Conservation (phyloP, 2,888 invertebrate genomes). For the Spialia ferax region DNA sequence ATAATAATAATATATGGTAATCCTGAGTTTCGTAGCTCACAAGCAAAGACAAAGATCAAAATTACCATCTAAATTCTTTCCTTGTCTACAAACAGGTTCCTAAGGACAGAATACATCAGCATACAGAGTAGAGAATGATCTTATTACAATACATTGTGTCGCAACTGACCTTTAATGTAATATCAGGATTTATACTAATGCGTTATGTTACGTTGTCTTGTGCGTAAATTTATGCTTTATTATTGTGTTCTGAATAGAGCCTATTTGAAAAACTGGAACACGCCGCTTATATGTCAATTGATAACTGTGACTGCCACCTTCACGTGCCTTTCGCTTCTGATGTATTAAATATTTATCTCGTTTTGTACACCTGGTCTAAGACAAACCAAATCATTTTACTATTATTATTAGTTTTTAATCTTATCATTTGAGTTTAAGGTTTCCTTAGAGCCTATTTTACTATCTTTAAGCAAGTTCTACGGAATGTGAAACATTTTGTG, state of each 20-base stretch:
- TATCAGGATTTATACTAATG: conserved; percentile 20
- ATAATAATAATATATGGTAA: too few relatives aligned
- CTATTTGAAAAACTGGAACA: background rate
- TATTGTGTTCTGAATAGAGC: background rate
- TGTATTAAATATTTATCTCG: background rate
- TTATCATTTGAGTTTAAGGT: too few relatives aligned
- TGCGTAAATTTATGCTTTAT: conserved; percentile 30
- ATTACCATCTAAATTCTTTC: conserved; percentile 35
- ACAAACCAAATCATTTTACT: too few relatives aligned
- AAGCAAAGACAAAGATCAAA: conserved; percentile 4
- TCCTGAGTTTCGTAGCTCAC: background rate
- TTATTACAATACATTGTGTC: conserved; percentile 43
- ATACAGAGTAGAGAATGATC: conserved; percentile 44
- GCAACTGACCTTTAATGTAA: conserved; percentile 44
- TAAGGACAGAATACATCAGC: conserved; percentile 48
- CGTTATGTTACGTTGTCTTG: conserved; percentile 13
- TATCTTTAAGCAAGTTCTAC: too few relatives aligned
- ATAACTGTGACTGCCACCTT: background rate
- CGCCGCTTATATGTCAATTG: background rate
- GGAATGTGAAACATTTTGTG: too few relatives aligned
- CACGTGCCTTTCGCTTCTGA: background rate
- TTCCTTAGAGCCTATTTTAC: too few relatives aligned
- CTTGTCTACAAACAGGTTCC: conserved; percentile 40
- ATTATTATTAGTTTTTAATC: too few relatives aligned
- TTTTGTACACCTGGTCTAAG: background rate